Evolutionary conservation across 2,888 invertebrate genomes (phyloP), one percentile per base, ranked within the genome.

Genomic region (Sphinx pinastri): DNA sequence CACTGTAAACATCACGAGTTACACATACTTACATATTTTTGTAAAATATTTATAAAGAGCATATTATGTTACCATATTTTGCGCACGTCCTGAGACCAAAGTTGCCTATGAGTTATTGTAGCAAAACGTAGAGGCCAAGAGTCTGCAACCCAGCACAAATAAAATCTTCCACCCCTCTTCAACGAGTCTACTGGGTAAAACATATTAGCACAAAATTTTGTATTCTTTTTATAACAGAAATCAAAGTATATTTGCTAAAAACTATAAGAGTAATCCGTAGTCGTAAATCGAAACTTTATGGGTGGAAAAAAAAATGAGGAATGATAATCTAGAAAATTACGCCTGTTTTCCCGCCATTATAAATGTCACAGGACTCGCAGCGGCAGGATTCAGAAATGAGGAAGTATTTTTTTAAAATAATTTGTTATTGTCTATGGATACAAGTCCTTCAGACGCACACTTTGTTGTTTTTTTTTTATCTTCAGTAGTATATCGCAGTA

Each of bases 121-220:
- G 88, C 87, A 84, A 93, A 93, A 69, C 89, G 85, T 49, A 87
- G 73, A 4, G 93, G 93, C 92, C 92, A 93, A 19, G 92, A 91
- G 79, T 93, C 93, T 45, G 93, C 93, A 10, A 93, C 86, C 93
- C 93, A 93, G 74, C 91, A 91, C 70, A 92, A 80, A 79, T 93
- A 89, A 83, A 93, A 93, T 75, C 87, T 86, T 31, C 93, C 93
- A 13, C 93, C 93, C 73, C 85, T 84, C 76, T 84, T 89, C 63
- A 93, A 80, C 1, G 89, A 89, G 55, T 89, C 87, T 3, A 81
- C 87, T 0, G 91, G 91, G 78, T 89, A 93, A 89, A 93, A 93
- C 93, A 93, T 93, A 77, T 76, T 85, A 58, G 8, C 8, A 6
- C 12, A 2, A 38, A 10, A n/a, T 5, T 19, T 52, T 11, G 58